Percentiles rank a stretch among this genome's conserved stretches.
phyloP scores from a whole-genome alignment of 37 sponge, comb jelly and placozoan species.

The Beroe ovata region DNA sequence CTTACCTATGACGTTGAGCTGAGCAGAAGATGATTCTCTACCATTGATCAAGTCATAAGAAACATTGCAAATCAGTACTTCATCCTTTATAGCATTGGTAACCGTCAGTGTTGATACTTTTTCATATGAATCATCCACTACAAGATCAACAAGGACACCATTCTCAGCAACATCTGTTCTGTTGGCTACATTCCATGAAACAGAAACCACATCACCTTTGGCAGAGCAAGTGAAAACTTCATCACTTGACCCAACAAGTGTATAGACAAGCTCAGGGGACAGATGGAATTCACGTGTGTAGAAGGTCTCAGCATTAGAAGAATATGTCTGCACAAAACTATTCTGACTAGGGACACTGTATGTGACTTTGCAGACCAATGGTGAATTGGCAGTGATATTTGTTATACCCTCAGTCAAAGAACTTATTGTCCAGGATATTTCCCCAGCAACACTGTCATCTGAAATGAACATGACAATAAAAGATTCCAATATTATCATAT shows the following conservation, averaged over 20 bases:
- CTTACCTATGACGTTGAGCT: background rate
- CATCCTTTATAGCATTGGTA: background rate
- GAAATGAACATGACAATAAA: too few species aligned
- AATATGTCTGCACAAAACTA: background rate
- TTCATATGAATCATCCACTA: background rate
- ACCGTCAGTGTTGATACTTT: background rate
- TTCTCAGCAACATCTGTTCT: background rate
- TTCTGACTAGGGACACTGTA: background rate
- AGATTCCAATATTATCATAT: too few species aligned
- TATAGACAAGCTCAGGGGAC: background rate
- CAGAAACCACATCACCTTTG: background rate
- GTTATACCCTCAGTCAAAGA: background rate
- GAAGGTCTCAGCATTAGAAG: background rate
- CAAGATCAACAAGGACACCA: background rate
- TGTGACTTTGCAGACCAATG: constrained; percentile 27
- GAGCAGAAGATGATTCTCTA: background rate
- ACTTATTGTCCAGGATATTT: background rate
- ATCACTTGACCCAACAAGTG: background rate
- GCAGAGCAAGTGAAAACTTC: background rate
- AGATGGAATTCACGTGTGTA: background rate
- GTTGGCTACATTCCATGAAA: background rate
- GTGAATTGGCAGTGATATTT: background rate
- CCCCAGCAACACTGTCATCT: background rate
- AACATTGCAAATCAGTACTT: background rate
- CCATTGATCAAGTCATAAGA: background rate